A percentile compares a stretch with the other conserved stretches of the same genome.
Conservation (phyloP, 2,113 vertebrate species). For the Microcebus griseorufus region DNA sequence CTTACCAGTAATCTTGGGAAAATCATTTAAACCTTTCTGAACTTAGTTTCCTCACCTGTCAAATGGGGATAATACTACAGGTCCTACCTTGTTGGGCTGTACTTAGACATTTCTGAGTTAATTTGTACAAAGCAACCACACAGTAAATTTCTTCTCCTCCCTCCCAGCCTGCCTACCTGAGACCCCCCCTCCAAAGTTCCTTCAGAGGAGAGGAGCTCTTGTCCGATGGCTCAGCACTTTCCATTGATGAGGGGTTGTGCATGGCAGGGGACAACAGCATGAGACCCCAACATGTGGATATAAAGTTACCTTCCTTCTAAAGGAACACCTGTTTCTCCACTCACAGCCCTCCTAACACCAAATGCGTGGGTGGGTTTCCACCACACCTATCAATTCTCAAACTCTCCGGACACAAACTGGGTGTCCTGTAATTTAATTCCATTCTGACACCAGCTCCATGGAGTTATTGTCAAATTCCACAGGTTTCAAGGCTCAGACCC, state of each 20-base stretch:
- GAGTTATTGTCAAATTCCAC: neutral
- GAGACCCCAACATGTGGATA: neutral
- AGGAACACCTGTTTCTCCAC: neutral
- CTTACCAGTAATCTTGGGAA: neutral
- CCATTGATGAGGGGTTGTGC: neutral
- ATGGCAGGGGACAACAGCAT: neutral
- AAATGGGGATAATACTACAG: neutral
- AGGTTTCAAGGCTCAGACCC: neutral
- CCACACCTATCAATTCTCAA: neutral
- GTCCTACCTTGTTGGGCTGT: neutral
- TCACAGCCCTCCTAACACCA: too few relatives aligned
- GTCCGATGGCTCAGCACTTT: neutral
- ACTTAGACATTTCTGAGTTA: neutral
- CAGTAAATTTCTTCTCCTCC: neutral
- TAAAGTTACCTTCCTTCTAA: neutral
- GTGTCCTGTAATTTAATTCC: neutral
- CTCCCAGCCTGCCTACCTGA: neutral
- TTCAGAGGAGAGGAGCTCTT: neutral
- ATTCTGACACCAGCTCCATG: neutral
- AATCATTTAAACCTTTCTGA: neutral
- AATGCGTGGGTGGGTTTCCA: neutral
- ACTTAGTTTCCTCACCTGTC: neutral
- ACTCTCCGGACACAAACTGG: neutral
- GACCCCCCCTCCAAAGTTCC: neutral
- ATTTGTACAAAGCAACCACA: neutral